Conservation (phyloP, 2,797 vertebrate genomes). For the Hippocampus kuda region DNA sequence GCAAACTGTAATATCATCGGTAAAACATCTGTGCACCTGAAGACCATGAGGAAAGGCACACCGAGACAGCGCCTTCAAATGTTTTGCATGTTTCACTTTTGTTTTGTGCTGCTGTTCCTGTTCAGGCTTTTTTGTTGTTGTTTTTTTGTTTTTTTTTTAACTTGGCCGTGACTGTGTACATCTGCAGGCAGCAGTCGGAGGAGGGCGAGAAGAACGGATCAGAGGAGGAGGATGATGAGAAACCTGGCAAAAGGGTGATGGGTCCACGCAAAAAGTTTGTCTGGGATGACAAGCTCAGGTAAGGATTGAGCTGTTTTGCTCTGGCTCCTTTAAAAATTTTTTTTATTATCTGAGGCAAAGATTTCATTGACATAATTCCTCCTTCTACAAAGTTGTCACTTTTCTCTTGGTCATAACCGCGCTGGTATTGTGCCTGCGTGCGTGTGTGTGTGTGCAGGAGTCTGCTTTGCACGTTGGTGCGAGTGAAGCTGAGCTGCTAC, state of each 20-base stretch:
- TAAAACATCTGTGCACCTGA: too few relatives aligned
- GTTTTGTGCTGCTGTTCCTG: too few relatives aligned
- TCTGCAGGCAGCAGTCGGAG: conserved; percentile 77
- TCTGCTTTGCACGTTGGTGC: conserved; percentile 90
- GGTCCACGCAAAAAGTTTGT: conserved; percentile 94
- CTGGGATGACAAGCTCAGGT: conserved; percentile 96
- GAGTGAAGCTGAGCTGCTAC: conserved; percentile 94
- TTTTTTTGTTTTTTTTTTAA: background rate
- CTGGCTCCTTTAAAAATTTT: too few relatives aligned
- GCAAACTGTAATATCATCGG: too few relatives aligned
- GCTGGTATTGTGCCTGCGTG: conserved; percentile 18
- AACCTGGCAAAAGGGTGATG: conserved; percentile 88
- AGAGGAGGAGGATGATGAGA: conserved; percentile 92
- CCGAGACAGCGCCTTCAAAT: too few relatives aligned
- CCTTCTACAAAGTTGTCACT: background rate
- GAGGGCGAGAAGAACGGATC: conserved; percentile 89
- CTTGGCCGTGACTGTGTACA: background rate
- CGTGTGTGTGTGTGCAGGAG: conserved; percentile 60
- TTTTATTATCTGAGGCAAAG: background rate
- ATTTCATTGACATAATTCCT: background rate
- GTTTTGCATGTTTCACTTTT: too few relatives aligned
- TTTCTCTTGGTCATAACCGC: background rate
- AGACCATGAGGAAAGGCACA: too few relatives aligned
- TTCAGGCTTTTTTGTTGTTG: background rate
- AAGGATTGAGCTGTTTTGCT: background rate